Evolutionary conservation across 2,113 vertebrate genomes (phyloP), one percentile per base, ranked within the genome.

Genomic region (Amblyornis subalaris): DNA sequence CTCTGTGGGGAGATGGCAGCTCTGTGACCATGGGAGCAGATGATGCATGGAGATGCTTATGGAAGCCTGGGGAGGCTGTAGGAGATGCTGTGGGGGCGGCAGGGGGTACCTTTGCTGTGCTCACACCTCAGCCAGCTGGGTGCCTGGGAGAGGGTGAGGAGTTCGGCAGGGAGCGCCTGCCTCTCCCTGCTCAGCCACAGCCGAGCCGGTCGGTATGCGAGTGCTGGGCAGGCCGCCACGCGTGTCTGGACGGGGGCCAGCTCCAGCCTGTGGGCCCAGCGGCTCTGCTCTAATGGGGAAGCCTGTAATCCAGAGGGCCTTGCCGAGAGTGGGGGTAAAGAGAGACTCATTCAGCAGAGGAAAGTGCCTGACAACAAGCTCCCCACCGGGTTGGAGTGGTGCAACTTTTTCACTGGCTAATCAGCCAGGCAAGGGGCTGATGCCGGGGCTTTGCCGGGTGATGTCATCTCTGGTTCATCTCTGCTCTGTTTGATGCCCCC

Each of bases 201-300:
- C 89, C 73, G 1, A 87, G 90, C 74, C 33, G 31, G n/a, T 64
- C 61, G 88, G 89, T 88, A 96, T 96, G 96, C 5, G 19, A 96
- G 89, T 1, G 8, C 74, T 90, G 96, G 97, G 97, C 97, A 91
- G 57, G 72, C 82, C 14, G 95, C 96, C 97, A 96, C 48, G 45
- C 14, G 9, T 12, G 45, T 85, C 58, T 96, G 95, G 96, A 36
- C 1, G 0, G 6, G 40, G 28, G 89, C 96, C 96, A 96, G 91
- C 77, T 61, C 92, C 13, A 86, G 92, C 88, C 93, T 92, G 80
- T 42, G 89, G 93, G 78, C 94, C 51, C 7, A 5, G 93, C 64
- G 6, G 71, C 77, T 95, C 77, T 1, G 3, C 92, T 96, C 87
- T 69, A 38, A 85, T 66, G 71, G 87, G 90, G 80, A 93, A 94